Base-by-base conservation (phyloP, 2,113 vertebrate genomes). In the Meleagris gallopavo region DNA sequence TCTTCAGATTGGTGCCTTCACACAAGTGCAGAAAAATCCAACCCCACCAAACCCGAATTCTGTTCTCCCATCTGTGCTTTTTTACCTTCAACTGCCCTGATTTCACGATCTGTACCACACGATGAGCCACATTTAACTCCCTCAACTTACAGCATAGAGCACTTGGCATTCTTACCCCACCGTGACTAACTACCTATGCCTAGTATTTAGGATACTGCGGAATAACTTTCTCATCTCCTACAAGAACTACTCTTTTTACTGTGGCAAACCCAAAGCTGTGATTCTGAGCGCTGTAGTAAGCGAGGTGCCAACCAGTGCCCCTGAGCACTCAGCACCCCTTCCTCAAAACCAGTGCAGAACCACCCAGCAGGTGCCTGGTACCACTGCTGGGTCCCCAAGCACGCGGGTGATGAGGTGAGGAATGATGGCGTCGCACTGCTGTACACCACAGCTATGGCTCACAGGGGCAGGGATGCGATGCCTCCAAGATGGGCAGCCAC, bases 61-160 rank as follows among this genome's bases (percentile, higher is more conserved):
- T 64, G 12, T 32, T 76, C 36, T 90, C 20, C 48, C 80, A 61
- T n/a, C 86, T 88, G 54, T 38, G 9, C 38, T 67, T 30, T 48
- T 91, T 93, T 58, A 74, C 80, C 48, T 83, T 93, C 72, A 34
- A 76, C 32, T 87, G 76, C 76, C 83, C 88, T 58, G 57, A 88
- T 94, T 95, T 90, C 83, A 65, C 61, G 45, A 79, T 77, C 80
- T 94, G 91, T 48, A 90, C 65, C 76, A 77, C 32, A 78, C 0
- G 5, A 90, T 22, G 46, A 88, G 85, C 85, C 95, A 95, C 89
- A 86, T 91, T 94, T 91, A 97, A 86, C 61, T 91, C 61, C 79
- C 75, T 43, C 73, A 83, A 74, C 73, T 92, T 93, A 90, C 76
- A 88, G 60, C 65, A 65, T 88, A 41, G 61, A 94, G 52, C 50